Evolutionary conservation across 2,797 vertebrate genomes (phyloP).

Genomic region (Onychomys arenicola): DNA sequence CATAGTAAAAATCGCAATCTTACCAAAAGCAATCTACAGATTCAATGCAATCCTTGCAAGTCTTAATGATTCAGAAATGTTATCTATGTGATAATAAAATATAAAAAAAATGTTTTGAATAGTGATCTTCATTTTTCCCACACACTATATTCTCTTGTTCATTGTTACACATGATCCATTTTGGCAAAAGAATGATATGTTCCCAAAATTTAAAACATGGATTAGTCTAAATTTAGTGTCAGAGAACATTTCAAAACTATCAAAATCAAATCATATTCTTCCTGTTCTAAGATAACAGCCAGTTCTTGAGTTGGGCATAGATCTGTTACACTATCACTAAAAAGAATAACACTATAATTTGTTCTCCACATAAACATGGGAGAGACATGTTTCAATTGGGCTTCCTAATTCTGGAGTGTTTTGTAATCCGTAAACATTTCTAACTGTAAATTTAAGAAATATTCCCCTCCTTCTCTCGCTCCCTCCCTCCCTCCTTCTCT

Average conservation of each 20-base stretch:
- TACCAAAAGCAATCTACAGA: too few species aligned
- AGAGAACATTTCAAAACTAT: neutral
- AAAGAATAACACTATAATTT: neutral
- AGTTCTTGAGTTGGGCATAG: neutral
- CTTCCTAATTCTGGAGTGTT: neutral
- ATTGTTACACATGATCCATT: neutral
- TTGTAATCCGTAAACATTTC: neutral
- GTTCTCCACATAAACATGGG: neutral
- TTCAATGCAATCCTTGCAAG: neutral
- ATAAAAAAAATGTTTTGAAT: neutral
- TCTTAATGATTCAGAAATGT: constrained; percentile 79
- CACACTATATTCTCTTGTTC: neutral
- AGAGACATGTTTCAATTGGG: neutral
- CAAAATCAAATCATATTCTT: neutral
- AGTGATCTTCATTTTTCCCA: constrained; percentile 47
- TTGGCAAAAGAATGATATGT: neutral
- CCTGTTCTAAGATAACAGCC: neutral
- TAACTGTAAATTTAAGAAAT: neutral
- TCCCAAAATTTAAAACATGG: neutral
- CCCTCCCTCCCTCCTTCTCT: neutral
- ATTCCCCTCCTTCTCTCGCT: neutral
- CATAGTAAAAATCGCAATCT: too few species aligned
- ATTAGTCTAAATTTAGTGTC: neutral
- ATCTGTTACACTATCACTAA: neutral
- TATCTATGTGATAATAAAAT: neutral